phyloP scores from a whole-genome alignment of 2,888 invertebrate genomes.

The Xestia sexstrigata region DNA sequence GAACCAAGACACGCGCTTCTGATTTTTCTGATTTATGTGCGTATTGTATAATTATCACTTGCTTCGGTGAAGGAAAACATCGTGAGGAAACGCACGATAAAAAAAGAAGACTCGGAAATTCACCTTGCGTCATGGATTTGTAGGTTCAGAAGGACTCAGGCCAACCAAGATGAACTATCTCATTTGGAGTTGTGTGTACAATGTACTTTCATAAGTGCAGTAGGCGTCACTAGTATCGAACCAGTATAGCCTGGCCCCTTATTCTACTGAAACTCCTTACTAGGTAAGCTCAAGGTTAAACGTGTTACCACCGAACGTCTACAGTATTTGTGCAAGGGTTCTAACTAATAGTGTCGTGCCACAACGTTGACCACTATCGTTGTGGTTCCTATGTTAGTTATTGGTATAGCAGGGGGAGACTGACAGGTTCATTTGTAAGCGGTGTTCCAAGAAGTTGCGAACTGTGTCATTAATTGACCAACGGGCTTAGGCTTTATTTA shows the following conservation, averaged over 20 bases:
- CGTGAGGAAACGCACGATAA: too few species aligned
- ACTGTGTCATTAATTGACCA: slow-evolving; percentile 5
- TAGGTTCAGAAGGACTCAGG: too few species aligned
- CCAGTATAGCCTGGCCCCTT: neutral
- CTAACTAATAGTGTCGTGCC: slow-evolving; percentile 20
- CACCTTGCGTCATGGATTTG: neutral
- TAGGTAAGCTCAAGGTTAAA: neutral
- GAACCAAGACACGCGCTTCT: too few species aligned
- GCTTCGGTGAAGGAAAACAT: too few species aligned
- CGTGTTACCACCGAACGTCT: neutral
- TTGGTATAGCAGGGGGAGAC: slow-evolving; percentile 21
- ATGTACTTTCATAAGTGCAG: neutral
- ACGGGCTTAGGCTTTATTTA: neutral
- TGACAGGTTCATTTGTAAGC: slow-evolving; percentile 35
- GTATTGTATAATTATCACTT: too few species aligned
- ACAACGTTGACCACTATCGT: slow-evolving; percentile 25
- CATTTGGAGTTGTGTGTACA: too few species aligned
- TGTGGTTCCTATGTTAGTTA: slow-evolving; percentile 33
- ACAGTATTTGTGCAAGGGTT: too few species aligned
- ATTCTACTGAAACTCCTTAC: neutral
- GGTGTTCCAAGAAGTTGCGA: slow-evolving; percentile 29
- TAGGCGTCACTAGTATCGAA: neutral
- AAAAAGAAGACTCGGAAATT: too few species aligned
- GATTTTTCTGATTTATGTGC: too few species aligned
- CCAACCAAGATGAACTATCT: too few species aligned